Evolutionary conservation across 1,140 invertebrate genomes (phyloP).

Genomic region (Trypoxylus dichotomus): DNA sequence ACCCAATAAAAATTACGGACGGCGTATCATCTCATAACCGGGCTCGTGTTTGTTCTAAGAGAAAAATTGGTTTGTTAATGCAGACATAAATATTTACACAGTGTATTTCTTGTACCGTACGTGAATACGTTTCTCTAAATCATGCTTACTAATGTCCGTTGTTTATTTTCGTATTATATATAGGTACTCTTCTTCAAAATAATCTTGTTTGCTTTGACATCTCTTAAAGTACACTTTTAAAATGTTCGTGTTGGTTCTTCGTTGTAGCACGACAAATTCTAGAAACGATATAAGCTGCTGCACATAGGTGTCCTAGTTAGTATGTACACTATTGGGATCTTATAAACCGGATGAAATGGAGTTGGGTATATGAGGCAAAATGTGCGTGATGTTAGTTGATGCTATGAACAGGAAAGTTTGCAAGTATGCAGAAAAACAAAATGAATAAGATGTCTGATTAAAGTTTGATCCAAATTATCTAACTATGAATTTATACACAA

Average conservation of each 20-base stretch:
- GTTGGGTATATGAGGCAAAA: too few relatives aligned
- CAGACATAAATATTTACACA: not conserved
- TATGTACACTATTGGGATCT: too few relatives aligned
- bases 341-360: too few relatives aligned
- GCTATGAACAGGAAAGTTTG: too few relatives aligned
- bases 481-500: too few relatives aligned
- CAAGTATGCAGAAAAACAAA: too few relatives aligned
- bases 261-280: not conserved
- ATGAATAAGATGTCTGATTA: too few relatives aligned
- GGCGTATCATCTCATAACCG: not conserved
- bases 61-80: not conserved
- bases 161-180: not conserved
- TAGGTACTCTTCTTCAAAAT: not conserved
- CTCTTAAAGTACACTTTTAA: not conserved
- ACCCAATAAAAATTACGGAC: not conserved
- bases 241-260: not conserved
- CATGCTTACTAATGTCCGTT: not conserved
- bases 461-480: too few relatives aligned
- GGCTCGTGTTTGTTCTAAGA: not conserved
- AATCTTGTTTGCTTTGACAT: conserved; percentile 1
- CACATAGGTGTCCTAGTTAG: too few relatives aligned
- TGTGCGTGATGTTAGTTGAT: too few relatives aligned
- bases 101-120: not conserved
- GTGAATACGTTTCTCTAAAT: not conserved
- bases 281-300: too few relatives aligned